phyloP scores from a whole-genome alignment of 2,888 invertebrate genomes.

The Drosophila neutralis region DNA sequence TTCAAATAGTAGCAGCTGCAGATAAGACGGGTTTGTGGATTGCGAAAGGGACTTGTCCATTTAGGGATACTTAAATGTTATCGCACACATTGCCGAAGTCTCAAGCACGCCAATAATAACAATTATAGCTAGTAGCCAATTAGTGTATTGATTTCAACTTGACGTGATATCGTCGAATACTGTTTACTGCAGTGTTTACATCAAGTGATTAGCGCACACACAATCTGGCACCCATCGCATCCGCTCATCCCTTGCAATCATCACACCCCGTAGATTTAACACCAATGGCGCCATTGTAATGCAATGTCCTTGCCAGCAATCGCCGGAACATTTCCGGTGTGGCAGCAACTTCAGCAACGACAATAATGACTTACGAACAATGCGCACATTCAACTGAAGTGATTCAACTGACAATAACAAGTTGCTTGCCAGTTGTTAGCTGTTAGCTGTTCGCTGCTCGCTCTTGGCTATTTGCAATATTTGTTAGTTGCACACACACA shows the following conservation, averaged over 20 bases:
- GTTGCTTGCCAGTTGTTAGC: conserved; percentile 28
- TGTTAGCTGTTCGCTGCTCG: conserved; percentile 12
- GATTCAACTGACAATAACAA: conserved; percentile 70
- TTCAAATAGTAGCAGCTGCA: not conserved
- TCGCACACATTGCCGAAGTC: not conserved
- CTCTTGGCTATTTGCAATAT: conserved; percentile 20
- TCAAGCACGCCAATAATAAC: conserved; percentile 3
- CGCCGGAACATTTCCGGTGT: conserved; percentile 41
- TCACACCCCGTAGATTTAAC: not conserved
- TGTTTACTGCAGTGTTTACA: conserved; percentile 16
- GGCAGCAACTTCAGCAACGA: conserved; percentile 25
- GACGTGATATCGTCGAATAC: conserved; percentile 2
- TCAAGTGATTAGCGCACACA: conserved; percentile 17
- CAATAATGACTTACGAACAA: conserved; percentile 57
- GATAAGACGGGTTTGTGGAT: not conserved
- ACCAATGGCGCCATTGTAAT: conserved; percentile 23
- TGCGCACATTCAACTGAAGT: conserved; percentile 51
- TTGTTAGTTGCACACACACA: not conserved
- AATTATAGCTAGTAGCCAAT: conserved; percentile 19
- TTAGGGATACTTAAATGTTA: not conserved
- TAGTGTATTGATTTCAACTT: conserved; percentile 32
- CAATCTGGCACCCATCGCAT: not conserved
- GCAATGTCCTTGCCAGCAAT: conserved; percentile 27
- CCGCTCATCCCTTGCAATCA: not conserved
- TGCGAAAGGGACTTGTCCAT: not conserved